A percentile compares a stretch with the other conserved stretches of the same genome.
phyloP scores from a whole-genome alignment of 2,113 vertebrate genomes.

The Bubalus kerabau region DNA sequence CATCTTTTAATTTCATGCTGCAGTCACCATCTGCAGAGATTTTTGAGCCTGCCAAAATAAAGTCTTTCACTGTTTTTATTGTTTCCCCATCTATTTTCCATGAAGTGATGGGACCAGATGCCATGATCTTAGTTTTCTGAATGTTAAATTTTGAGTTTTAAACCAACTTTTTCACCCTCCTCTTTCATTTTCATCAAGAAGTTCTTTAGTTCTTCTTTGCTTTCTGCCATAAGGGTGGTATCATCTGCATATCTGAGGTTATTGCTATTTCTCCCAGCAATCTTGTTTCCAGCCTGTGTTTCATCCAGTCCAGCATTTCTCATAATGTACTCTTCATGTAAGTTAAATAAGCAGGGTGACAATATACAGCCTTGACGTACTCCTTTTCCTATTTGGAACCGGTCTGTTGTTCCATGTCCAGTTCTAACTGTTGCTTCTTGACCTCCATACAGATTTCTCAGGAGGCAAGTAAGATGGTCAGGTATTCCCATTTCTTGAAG shows the following conservation, averaged over 20 bases:
- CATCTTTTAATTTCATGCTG: not conserved
- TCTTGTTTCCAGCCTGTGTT: not conserved
- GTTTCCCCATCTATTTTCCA: not conserved
- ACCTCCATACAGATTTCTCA: not conserved
- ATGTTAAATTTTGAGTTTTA: not conserved
- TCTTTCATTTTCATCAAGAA: not conserved
- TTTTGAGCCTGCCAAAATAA: not conserved
- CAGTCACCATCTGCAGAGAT: not conserved
- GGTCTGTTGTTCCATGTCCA: not conserved
- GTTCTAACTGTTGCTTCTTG: not conserved
- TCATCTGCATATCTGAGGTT: not conserved
- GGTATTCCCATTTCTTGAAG: not conserved
- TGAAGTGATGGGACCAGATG: not conserved
- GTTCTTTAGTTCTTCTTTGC: not conserved
- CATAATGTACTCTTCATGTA: not conserved
- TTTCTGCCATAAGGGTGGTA: not conserved
- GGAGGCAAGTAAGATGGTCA: not conserved
- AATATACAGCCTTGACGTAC: not conserved
- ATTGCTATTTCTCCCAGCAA: not conserved
- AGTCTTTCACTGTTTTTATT: not conserved
- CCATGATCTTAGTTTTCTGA: not conserved
- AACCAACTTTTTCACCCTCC: not conserved
- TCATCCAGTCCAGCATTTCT: not conserved
- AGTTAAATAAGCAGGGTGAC: not conserved
- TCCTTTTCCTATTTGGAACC: not conserved